Conservation (phyloP, 2,797 vertebrate species). For the Platyrinchus mystaceus region DNA sequence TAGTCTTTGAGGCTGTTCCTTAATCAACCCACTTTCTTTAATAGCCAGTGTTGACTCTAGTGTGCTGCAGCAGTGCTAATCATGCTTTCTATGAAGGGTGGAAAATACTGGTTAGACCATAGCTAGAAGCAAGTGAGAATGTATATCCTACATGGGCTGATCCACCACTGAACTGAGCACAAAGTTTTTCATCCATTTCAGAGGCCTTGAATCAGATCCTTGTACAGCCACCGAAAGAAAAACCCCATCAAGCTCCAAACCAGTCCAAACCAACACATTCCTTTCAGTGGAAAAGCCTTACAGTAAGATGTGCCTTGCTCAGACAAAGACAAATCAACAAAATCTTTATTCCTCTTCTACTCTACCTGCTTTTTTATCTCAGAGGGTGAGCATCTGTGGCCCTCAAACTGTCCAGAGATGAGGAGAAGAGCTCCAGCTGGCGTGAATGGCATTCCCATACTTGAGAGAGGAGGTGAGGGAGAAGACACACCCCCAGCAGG, state of each 20-base stretch:
- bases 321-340: neutral
- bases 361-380: neutral
- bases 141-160: neutral
- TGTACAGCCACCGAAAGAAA: neutral
- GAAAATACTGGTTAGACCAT: neutral
- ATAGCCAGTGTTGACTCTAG: neutral
- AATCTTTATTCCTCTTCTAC: neutral
- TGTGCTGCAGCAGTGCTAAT: neutral
- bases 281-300: neutral
- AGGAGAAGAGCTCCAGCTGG: neutral
- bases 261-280: neutral
- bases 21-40: neutral
- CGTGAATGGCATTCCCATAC: rapidly evolving
- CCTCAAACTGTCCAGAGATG: rapidly evolving
- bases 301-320: neutral
- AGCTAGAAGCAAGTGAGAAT: neutral
- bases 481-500: rapidly evolving
- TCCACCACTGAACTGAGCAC: neutral
- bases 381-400: neutral
- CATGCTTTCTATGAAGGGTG: neutral
- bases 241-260: neutral
- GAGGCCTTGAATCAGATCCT: neutral
- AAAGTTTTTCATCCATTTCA: neutral
- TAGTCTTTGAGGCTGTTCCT: neutral
- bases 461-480: neutral